These are phyloP conservation scores for Thryonomys swinderianus DNA, from an alignment of 2,113 vertebrate genomes.

Conservation along the genomic window DNA sequence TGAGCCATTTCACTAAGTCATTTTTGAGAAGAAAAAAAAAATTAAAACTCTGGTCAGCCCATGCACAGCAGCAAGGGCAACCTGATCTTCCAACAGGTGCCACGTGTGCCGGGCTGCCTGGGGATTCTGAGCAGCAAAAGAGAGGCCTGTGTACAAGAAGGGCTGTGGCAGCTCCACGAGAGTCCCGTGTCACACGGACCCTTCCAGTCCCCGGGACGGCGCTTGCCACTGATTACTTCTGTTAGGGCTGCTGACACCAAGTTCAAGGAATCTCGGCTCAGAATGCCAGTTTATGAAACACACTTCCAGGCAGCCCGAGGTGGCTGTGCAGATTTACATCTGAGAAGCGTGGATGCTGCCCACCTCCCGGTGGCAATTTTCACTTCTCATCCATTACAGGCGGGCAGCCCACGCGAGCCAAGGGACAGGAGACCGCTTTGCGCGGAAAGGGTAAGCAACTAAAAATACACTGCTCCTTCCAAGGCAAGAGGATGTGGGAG, in stretches of 20 bases:
- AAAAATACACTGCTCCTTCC: conserved; percentile 72
- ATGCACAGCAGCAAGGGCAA: conserved; percentile 49
- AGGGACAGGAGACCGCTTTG: conserved; percentile 48
- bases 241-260: conserved; percentile 73
- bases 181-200: conserved; percentile 39
- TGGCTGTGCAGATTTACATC: conserved; percentile 24
- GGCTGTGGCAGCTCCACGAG: conserved; percentile 56
- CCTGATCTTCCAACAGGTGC: conserved; percentile 45
- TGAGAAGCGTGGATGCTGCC: conserved; percentile 23
- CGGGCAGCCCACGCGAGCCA: conserved; percentile 18
- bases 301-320: conserved; percentile 55
- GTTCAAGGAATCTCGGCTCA: conserved; percentile 64
- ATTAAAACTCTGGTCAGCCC: neutral
- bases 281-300: conserved; percentile 69
- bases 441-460: conserved; percentile 70
- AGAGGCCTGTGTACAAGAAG: conserved; percentile 53
- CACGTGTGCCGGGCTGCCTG: conserved; percentile 28
- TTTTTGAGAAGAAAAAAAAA: neutral
- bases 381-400: conserved; percentile 30
- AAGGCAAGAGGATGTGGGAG: conserved; percentile 57
- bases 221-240: conserved; percentile 74
- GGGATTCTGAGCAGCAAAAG: conserved; percentile 2
- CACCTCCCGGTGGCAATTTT: conserved; percentile 43
- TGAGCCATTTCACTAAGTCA: conserved; percentile 58
- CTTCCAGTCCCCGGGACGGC: conserved; percentile 60